Percentiles rank a stretch among this genome's conserved stretches.
These are phyloP conservation scores for Cephus runcator DNA, from an alignment of 2,888 invertebrate genomes.

Conservation along the genomic window DNA sequence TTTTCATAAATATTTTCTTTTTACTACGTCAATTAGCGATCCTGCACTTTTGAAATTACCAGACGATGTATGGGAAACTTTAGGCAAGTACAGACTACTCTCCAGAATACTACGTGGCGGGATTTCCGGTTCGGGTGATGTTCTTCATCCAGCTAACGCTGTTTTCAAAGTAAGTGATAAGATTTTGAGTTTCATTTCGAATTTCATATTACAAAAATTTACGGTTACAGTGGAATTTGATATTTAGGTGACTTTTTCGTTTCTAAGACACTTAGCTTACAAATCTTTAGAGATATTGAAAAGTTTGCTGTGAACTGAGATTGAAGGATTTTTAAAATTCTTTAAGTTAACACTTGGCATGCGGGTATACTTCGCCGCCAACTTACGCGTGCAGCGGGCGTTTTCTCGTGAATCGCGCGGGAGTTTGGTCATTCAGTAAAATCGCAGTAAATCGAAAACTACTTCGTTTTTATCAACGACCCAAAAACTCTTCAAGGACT, in stretches of 20 bases:
- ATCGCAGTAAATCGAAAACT: too few species aligned
- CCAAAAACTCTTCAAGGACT: too few species aligned
- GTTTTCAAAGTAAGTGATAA: slow-evolving; percentile 48
- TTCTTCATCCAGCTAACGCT: slow-evolving; percentile 53
- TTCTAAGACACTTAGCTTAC: not conserved
- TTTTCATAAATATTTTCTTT: not conserved
- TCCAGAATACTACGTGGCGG: slow-evolving; percentile 55
- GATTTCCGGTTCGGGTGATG: slow-evolving; percentile 54
- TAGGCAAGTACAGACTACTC: slow-evolving; percentile 52
- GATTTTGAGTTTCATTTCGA: not conserved
- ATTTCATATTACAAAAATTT: not conserved
- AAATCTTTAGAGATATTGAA: not conserved
- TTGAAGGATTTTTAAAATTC: not conserved
- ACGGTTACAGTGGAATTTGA: not conserved
- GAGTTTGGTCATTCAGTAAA: too few species aligned
- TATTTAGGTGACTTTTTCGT: not conserved
- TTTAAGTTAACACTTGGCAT: not conserved
- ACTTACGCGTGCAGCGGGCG: too few species aligned
- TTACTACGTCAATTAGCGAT: slow-evolving; percentile 22
- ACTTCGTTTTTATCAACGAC: too few species aligned
- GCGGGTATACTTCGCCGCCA: too few species aligned
- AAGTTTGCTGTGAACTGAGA: not conserved
- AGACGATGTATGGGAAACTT: slow-evolving; percentile 44
- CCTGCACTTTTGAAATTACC: slow-evolving; percentile 43
- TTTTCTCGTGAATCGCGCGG: too few species aligned